Evolutionary conservation across 2,113 vertebrate genomes (phyloP), one percentile per base, ranked within the genome.

Genomic region (Scophthalmus maximus): DNA sequence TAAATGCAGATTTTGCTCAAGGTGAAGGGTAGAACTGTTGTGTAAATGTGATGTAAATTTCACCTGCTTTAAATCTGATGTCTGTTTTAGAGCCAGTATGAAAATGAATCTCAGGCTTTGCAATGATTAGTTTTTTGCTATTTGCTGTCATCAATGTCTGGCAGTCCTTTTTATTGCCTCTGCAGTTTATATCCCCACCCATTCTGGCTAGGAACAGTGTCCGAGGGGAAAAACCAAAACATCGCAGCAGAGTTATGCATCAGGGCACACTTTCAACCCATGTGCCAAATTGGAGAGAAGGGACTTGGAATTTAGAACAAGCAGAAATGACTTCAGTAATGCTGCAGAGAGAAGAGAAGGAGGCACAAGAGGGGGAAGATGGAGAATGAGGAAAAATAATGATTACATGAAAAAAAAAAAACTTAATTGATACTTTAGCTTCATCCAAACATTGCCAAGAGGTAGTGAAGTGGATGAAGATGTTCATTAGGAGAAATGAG

Each of bases 281-380:
- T 71, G 77, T 76, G 80, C 75, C 71, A 79, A 81, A 71, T 89
- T 87, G 68, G 50, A 80, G 58, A 71, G 70, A 60, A 59, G 60
- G 47, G 50, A 50, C 15, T 47, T 71, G 30, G 78, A 87, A 58
- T 66, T 56, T 56, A 63, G 55, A 80, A 29, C 56, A 79, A 82
- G 50, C 44, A 62, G 38, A 81, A 76, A 82, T 76, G 47, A 67
- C 68, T 74, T 65, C 30, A 38, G 30, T 18, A 6, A 23, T 22
- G 40, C 65, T 73, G 32, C 15, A 53, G 26, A 61, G 25, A n/a
- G 30, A 32, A 34, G 27, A 12, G 32, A 47, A 18, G 34, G 53
- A 46, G 44, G 20, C 8, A 15, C 10, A 26, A 50, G 1, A 30
- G 68, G 15, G 14, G 25, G 36, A 40, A 15, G 36, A 40, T 15